Conservation (phyloP, 1,140 invertebrate species). For the Manduca sexta region DNA sequence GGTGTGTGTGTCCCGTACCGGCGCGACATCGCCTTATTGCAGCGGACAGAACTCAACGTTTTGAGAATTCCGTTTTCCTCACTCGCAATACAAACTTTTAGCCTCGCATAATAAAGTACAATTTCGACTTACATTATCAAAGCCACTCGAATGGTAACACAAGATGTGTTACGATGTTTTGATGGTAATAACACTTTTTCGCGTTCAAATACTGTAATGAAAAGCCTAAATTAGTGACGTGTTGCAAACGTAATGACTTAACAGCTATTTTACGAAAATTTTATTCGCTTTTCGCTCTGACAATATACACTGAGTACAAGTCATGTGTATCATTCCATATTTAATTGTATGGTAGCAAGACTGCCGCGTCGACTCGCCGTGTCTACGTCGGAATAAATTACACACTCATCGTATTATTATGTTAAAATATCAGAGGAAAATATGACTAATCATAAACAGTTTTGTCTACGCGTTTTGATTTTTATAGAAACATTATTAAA, state of each 20-base stretch:
- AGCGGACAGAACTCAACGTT: slow-evolving; percentile 11
- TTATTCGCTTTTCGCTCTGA: too few species aligned
- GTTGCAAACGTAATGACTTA: too few species aligned
- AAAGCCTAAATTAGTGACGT: slow-evolving; percentile 1
- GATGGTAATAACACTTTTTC: slow-evolving; percentile 23
- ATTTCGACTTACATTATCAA: slow-evolving; percentile 10
- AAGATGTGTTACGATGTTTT: slow-evolving; percentile 13
- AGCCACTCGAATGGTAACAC: slow-evolving; percentile 13
- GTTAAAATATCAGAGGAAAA: neutral
- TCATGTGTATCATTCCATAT: too few species aligned
- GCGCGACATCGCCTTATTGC: neutral
- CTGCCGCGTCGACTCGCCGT: too few species aligned
- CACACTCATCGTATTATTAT: neutral
- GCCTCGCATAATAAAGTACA: slow-evolving; percentile 16
- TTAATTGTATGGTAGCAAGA: too few species aligned
- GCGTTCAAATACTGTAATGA: slow-evolving; percentile 23
- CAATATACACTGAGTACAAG: too few species aligned
- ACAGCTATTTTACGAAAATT: too few species aligned
- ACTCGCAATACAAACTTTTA: slow-evolving; percentile 21
- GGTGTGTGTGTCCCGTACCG: slow-evolving; percentile 12
- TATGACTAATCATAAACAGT: slow-evolving; percentile 1
- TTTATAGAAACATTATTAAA: too few species aligned
- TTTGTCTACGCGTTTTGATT: too few species aligned
- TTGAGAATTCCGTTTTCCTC: slow-evolving; percentile 11
- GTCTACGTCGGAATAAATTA: slow-evolving; percentile 5